Percentiles rank a stretch among this genome's conserved stretches.
Conservation (phyloP, 2,113 vertebrate genomes). For the Tichodroma muraria region DNA sequence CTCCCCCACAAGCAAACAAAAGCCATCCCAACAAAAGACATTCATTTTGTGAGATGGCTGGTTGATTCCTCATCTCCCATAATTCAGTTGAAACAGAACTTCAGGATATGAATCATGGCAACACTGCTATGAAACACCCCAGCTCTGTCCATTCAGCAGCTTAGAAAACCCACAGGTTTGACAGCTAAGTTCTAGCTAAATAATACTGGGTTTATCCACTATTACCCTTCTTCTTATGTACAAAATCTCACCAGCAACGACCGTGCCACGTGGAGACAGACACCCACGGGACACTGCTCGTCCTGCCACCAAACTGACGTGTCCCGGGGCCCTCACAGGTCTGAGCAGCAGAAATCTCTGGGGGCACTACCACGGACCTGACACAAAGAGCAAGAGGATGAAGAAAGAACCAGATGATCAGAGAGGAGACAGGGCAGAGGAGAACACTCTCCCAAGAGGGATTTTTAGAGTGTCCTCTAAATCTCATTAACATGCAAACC, state of each 20-base stretch:
- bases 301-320: background rate
- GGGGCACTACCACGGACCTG: rapidly evolving
- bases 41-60: background rate
- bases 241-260: background rate
- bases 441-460: background rate
- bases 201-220: background rate
- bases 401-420: background rate
- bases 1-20: background rate
- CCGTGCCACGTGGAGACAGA: background rate
- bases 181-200: background rate
- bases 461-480: background rate
- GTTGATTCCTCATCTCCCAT: background rate
- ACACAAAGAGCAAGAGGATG: background rate
- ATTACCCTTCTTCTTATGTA: rapidly evolving
- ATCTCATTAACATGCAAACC: background rate
- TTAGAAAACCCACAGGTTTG: background rate
- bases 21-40: background rate
- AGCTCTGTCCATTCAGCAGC: background rate
- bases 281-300: background rate
- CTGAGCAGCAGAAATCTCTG: background rate
- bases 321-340: background rate
- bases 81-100: background rate
- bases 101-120: background rate
- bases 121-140: background rate
- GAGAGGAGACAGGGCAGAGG: background rate